Base-by-base conservation (phyloP, 2,888 invertebrate species). In the Hirtodrosophila confusa region DNA sequence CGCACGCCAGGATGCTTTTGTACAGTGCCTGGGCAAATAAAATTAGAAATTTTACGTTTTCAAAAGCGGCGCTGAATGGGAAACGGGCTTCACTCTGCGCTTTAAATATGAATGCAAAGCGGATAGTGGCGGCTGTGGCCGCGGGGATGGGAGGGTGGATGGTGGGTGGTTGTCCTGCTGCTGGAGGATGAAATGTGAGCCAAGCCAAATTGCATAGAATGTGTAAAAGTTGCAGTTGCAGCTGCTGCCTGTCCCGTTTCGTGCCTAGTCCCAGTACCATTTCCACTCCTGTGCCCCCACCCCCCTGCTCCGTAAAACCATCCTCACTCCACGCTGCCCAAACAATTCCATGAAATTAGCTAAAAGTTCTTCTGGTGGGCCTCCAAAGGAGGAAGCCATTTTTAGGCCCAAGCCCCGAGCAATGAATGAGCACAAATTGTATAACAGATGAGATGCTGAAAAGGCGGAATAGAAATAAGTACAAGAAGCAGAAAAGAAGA, bases 31-130 rank as follows among this genome's bases (percentile, higher is more conserved):
- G 69, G 54, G 79, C 79, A 83, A 86, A 86, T 82, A 84, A 82
- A 82, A 82, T 82, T 86, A 86, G 85, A 84, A 86, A 86, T 86
- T 86, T 80, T 78, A 84, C 85, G 85, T 84, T 82, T 78, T 80
- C 63, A 73, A 78, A 79, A 79, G 61, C 77, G 73, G 33, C 66
- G 45, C 57, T 69, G 80, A 73, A 78, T 69, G 66, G 62, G 12
- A 64, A 75, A 61, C 45, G 41, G 48, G 36, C 49, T 62, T 56
- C 64, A 12, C 39, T 50, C 75, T 41, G 61, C 48, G 69, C 70
- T 75, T 86, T 86, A 80, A 86, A 80, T 84, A 84, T 83, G 85
- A 86, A 83, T 85, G 76, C 58, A 64, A 69, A 57, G 62, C 62
- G 62, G 49, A 55, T 51, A 64, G 63, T 70, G 37, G 17, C 39